Base-by-base conservation (phyloP, 2,888 invertebrate genomes). In the Machimus rusticus region DNA sequence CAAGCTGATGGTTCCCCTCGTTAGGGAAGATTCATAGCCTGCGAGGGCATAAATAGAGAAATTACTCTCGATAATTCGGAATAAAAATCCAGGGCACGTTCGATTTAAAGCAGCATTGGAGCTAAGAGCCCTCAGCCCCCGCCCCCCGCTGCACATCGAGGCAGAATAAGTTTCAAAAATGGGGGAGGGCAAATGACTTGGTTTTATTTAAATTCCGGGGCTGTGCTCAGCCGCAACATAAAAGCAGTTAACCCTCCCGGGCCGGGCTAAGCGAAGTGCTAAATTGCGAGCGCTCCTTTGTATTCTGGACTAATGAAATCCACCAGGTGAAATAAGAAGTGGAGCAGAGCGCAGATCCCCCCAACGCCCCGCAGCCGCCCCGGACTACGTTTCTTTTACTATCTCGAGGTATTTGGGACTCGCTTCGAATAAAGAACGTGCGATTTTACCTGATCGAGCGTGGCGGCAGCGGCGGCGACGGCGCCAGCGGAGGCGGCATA, bases 11-110 rank as follows among this genome's bases (percentile, higher is more conserved):
- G 86, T 86, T 86, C 16, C 57, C 74, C 86, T 78, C 74, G 86
- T 81, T 79, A 34, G 86, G 66, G 66, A 39, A 77, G 34, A 74
- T 86, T 79, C 79, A 87, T 86, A 78, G 88, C 84, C 88, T 86
- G 86, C 87, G 79, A 87, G 43, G 87, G 77, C 79, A 88, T 88
- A 88, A 88, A 88, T 88, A 85, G 87, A 87, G 87, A 87, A 87
- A 88, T 88, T 88, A 86, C 85, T 78, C 86, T 87, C 88, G 79
- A 87, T 87, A 85, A 87, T 87, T 88, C 74, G 43, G 46, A 39
- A 88, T 88, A 84, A 87, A 87, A 85, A 88, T 76, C 82, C 88
- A 19, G 78, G 55, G 51, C 88, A 88, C 88, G 88, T 88, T 57
- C 85, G 82, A 82, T 82, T 82, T 82, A 66, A 82, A 66, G 82